Conservation (phyloP, 2,797 vertebrate species). For the Neosalanx taihuensis region DNA sequence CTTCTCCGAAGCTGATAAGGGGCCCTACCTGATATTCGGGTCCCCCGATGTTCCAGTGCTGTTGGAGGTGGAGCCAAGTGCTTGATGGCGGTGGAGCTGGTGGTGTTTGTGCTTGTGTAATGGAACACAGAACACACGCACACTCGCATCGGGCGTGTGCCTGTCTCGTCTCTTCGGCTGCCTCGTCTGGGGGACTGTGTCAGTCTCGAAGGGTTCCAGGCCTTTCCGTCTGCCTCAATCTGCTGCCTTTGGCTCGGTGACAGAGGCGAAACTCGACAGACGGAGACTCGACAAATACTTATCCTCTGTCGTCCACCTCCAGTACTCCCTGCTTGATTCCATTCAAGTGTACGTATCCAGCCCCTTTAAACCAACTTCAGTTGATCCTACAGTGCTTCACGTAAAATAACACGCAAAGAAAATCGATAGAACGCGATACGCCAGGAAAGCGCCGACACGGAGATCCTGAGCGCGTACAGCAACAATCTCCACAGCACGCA, state of each 20-base stretch:
- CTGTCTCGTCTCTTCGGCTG: conserved; percentile 14
- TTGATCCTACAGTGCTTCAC: no score
- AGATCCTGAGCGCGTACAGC: neutral
- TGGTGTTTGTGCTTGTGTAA: conserved; percentile 12
- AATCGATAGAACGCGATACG: no score
- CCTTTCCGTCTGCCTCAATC: conserved; percentile 20
- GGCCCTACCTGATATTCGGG: conserved; percentile 50
- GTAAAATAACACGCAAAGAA: no score
- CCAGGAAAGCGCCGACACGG: no score
- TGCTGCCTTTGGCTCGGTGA: neutral
- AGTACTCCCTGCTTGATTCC: neutral
- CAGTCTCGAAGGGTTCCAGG: conserved; percentile 16
- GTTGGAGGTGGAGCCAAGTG: conserved; percentile 30
- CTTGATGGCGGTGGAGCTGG: conserved; percentile 6
- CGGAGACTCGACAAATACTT: neutral
- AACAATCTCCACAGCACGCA: neutral
- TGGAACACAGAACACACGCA: neutral
- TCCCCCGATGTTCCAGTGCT: conserved; percentile 24
- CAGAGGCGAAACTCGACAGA: neutral
- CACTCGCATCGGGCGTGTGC: conserved; percentile 31
- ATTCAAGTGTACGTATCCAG: no score
- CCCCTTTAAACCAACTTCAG: no score
- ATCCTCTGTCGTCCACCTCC: neutral
- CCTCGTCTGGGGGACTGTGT: conserved; percentile 18
- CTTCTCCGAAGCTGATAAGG: conserved; percentile 49